Evolutionary conservation across 2,888 invertebrate genomes (phyloP), one percentile per base, ranked within the genome.

Genomic region (Pachliopta kotzebuea): DNA sequence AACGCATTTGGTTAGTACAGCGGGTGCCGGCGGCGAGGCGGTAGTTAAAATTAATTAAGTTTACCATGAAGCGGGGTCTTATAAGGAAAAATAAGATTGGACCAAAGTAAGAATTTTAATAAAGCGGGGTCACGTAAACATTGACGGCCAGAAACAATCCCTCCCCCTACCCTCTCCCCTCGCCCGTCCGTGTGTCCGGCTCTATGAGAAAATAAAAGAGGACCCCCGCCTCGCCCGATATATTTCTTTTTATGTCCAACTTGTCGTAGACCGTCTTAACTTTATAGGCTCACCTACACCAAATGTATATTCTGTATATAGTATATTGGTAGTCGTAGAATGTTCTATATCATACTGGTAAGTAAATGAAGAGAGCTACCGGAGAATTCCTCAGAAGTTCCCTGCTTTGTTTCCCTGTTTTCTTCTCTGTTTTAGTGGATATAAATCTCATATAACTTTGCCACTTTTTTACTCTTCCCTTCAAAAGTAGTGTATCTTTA

Each of bases 51-150:
- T 85, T 86, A 88, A 89, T 88, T 86, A 86, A 86, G 82, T 80
- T 76, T 72, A 73, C 76, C 72, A 75, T 78, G 72, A 70, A 71
- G 73, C 74, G 68, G 70, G 70, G 72, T 72, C 75, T 75, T 77
- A 80, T 81, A 81, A 81, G 75, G 76, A 77, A 76, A 77, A 76
- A 76, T 74, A 78, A 83, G 78, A 80, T 79, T 77, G 79, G 78
- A 76, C 74, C 75, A 78, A 81, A 83, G 79, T 74, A 77, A 77
- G 85, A 85, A 87, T 89, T 89, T 89, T 89, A 88, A 88, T 89
- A 89, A 86, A 84, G 80, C 72, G 76, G 73, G 78, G 82, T 85
- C 88, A 85, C 87, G 88, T 87, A 87, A 86, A 86, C 87, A 86
- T 81, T 83, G 85, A 84, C 79, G 77, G 81, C 68, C 62, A 67